Evolutionary conservation across 2,888 invertebrate genomes (phyloP), one percentile per base, ranked within the genome.

Genomic region (Scaeva pyrastri): DNA sequence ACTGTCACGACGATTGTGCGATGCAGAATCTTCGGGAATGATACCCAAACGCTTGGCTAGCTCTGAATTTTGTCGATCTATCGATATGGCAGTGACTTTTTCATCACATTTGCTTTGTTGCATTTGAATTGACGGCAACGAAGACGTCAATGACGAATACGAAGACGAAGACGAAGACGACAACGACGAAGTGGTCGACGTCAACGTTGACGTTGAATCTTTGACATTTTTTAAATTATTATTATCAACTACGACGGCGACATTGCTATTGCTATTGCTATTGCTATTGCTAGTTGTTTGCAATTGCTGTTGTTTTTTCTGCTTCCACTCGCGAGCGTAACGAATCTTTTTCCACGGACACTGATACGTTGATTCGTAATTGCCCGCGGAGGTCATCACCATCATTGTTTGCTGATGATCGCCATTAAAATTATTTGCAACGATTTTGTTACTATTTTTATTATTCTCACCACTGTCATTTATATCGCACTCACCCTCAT

Each of bases 341-440:
- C 92, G 90, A 48, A 93, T 92, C 88, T 93, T 93, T 88, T 93
- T 93, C 93, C 93, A 93, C 55, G 92, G 92, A 89, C 92, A 93
- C 78, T 91, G 91, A 88, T 91, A 91, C 60, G 79, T 82, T 62
- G 91, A 90, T 88, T 92, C 92, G 21, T 81, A 76, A 73, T 73
- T 85, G 76, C 60, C 75, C 50, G 77, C 41, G 14, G 77, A 56
- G 52, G 52, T 64, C 70, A 66, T 76, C 75, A 64, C 72, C 74
- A 72, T 83, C 60, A 60, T 64, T 36, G 52, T 16, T 60, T 68
- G 78, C 19, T 68, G 66, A 56, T 68, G 23, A 36, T 21, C 39
- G 39, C 14, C 21, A 19, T n/a, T 31, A 64, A 23, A 26, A 31
- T 45, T 26, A 43, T 21, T 21, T 52, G 23, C 45, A 58, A 16